Base-by-base conservation (phyloP, 2,113 vertebrate genomes). In the Potamarius usumacintae region DNA sequence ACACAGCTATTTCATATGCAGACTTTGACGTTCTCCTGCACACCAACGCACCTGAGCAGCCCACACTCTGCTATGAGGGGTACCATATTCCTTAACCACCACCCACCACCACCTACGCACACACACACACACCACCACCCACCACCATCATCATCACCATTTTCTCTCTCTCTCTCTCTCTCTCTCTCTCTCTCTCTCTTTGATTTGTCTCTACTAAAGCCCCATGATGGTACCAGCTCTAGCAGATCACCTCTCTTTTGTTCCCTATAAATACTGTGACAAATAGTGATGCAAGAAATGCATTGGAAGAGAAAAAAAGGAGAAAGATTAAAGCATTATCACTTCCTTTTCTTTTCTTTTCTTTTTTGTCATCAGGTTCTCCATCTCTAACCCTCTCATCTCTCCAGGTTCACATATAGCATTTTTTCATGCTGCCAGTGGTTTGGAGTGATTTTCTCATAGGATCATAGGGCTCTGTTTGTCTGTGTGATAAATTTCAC, bases 401-500 rank as follows among this genome's bases (percentile, higher is more conserved):
- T 78, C 34, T 86, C 42, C 58, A 6, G 50, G 76, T 87, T 78
- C 58, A 79, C 82, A 84, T 84, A 42, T 7, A 85, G 79, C 80
- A 82, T 82, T 88, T 89, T 83, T 83, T 72, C 60, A 62, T 79
- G 80, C 80, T 7, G 87, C 76, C 80, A 72, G 72, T 84, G 72
- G 89, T 34, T 72, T 30, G 55, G 86, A 55, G 27, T 86, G 62
- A 72, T 88, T 76, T 69, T 84, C 63, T 76, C 58, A 72, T 86
- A 85, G 48, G 57, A 86, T 78, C 65, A 57, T 74, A 14, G 63
- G 65, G 52, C 53, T 84, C 87, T 2, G 14, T 72, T 82, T 87
- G 50, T 88, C 81, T 86, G 63, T 71, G 42, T 83, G 27, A 76
- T 89, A 71, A 86, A 89, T 89, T 81, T 76, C 67, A 77, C 18